Evolutionary conservation across 2,888 invertebrate species (phyloP), one percentile per base, ranked within the genome.

Genomic region (Cylloceria caligata): DNA sequence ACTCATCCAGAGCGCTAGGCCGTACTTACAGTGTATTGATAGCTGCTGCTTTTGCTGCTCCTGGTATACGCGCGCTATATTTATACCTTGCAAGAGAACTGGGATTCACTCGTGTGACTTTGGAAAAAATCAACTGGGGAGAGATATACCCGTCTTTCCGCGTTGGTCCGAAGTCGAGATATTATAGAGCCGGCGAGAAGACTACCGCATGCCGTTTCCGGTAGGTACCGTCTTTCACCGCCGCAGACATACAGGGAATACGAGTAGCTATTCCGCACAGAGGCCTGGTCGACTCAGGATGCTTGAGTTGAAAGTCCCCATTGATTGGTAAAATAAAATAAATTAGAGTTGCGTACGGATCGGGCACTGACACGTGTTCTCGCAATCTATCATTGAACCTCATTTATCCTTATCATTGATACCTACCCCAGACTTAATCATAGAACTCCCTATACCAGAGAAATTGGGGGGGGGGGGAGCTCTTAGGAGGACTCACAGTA

Each of bases 61-160:
- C n/a, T 71, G 19, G 11, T 62, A 49, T 74, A 39, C 62, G 36
- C 19, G 45, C 27, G 67, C 67, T 67, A 57, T 65, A 75, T 75
- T 45, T 67, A 68, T 39, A 21, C 57, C 57, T 55, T 52, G 55
- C 21, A n/a, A 16, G 64, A 57, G 52, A 34, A 68, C 30, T 30
- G 57, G 67, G 57, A 6, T 67, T 75, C 57, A 74, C 65, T 75
- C 65, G 74, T 67, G 74, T 75, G 67, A 75, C 65, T 75, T 75
- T 67, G 55, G 74, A 67, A 75, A 75, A 75, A 75, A 75, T 78
- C n/a, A 45, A 55, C 19, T 42, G 16, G 42, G 39, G 9, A 45
- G 64, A n/a, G n/a, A n/a, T 30, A 55, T 27, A 27, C 24, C 49
- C 64, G 49, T 62, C 34, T 16, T 52, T 52, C 60, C 47, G 13